Conservation (phyloP, 35 echinoderm and acorn worm genomes). For the Hemicentrotus pulcherrimus region DNA sequence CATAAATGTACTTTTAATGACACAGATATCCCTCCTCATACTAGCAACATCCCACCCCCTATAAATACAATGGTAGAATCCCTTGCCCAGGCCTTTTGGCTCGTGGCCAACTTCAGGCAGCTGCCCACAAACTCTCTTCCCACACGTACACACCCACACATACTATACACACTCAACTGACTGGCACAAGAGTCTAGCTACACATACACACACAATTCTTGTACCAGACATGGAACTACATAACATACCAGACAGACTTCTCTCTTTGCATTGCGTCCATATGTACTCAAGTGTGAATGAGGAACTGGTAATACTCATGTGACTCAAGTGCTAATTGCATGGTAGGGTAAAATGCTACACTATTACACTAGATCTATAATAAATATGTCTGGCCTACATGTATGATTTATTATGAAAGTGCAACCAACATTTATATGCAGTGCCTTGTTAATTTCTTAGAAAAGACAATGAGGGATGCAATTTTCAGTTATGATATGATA, state of each 20-base stretch:
- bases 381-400: not conserved
- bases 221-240: not conserved
- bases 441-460: not conserved
- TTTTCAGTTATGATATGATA: too few relatives aligned
- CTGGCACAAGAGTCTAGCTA: not conserved
- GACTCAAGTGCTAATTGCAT: not conserved
- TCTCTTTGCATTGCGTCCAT: not conserved
- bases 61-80: conserved; percentile 1
- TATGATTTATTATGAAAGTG: not conserved
- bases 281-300: not conserved
- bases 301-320: not conserved
- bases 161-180: not conserved
- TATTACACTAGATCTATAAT: too few relatives aligned
- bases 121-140: conserved; percentile 25
- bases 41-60: not conserved
- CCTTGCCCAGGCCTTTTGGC: conserved; percentile 41
- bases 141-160: not conserved
- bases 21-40: not conserved
- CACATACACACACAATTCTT: conserved; percentile 1
- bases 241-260: not conserved
- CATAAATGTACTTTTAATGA: not conserved
- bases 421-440: not conserved
- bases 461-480: not conserved
- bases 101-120: conserved; percentile 32
- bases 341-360: not conserved